phyloP scores from a whole-genome alignment of 2,113 vertebrate genomes.

The Actenoides hombroni region DNA sequence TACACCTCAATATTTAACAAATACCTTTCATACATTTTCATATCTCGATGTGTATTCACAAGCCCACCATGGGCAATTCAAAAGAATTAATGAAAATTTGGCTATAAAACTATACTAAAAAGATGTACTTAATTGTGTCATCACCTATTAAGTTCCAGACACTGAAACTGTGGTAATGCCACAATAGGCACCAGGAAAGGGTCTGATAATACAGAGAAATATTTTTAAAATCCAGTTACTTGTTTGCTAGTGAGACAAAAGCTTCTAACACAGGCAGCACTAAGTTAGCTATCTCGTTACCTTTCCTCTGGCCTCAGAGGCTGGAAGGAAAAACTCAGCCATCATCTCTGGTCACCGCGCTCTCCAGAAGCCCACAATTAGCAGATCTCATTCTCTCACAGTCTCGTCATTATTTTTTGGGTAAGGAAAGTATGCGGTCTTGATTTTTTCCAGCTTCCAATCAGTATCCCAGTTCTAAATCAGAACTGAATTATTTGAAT shows the following conservation, averaged over 20 bases:
- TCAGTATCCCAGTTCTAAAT: neutral
- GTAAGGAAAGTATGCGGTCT: neutral
- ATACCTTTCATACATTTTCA: neutral
- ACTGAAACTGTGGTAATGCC: neutral
- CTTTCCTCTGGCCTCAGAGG: neutral
- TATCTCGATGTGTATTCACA: neutral
- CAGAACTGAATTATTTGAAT: neutral
- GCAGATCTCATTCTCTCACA: neutral
- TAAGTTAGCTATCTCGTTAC: neutral
- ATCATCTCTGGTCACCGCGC: neutral
- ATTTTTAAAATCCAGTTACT: neutral
- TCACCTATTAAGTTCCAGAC: neutral
- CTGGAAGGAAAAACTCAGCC: neutral
- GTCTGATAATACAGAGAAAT: neutral
- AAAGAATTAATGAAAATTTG: neutral
- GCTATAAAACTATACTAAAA: neutral
- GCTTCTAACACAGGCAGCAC: fast-evolving
- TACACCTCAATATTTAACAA: neutral
- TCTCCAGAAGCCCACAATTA: neutral
- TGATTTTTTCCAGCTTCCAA: neutral
- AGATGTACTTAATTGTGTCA: neutral
- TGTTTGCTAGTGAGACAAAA: neutral
- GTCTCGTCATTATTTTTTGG: neutral
- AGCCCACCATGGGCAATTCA: neutral
- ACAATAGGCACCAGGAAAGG: neutral